Evolutionary conservation across 1,140 invertebrate genomes (phyloP).

Genomic region (Drosophila orena): DNA sequence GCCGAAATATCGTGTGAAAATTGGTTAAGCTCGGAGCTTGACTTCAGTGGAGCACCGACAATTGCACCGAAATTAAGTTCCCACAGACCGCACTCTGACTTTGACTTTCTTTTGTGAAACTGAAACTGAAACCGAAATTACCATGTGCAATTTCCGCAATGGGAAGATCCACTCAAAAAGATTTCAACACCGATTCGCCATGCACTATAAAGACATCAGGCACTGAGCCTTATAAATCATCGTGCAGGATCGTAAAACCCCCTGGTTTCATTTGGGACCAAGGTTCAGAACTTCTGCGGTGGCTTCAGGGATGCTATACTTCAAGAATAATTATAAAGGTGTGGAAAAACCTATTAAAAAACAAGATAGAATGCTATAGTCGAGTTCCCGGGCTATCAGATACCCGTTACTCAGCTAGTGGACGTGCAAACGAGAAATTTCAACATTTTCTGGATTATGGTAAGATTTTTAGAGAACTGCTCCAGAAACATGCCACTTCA

Average conservation of each 20-base stretch:
- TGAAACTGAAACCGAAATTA: constrained; percentile 35
- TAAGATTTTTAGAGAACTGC: too few species aligned
- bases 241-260: constrained; percentile 39
- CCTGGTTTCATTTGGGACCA: constrained; percentile 8
- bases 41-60: constrained; percentile 12
- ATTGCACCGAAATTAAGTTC: constrained; percentile 41
- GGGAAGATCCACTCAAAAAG: constrained; percentile 34
- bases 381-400: too few species aligned
- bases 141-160: constrained; percentile 64
- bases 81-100: constrained; percentile 42
- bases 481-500: too few species aligned
- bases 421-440: too few species aligned
- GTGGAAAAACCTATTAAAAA: too few species aligned
- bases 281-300: constrained; percentile 43
- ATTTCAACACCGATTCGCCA: constrained; percentile 50
- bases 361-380: too few species aligned
- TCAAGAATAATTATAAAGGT: too few species aligned
- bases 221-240: constrained; percentile 49
- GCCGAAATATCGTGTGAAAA: constrained; percentile 75
- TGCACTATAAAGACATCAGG: constrained; percentile 56
- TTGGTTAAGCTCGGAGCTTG: constrained; percentile 27
- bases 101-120: constrained; percentile 69
- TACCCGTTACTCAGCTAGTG: too few species aligned
- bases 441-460: too few species aligned
- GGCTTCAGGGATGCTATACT: constrained; percentile 25